These are phyloP conservation scores for Penaeus monodon DNA, from an alignment of 2,888 invertebrate species.

Conservation along the genomic window DNA sequence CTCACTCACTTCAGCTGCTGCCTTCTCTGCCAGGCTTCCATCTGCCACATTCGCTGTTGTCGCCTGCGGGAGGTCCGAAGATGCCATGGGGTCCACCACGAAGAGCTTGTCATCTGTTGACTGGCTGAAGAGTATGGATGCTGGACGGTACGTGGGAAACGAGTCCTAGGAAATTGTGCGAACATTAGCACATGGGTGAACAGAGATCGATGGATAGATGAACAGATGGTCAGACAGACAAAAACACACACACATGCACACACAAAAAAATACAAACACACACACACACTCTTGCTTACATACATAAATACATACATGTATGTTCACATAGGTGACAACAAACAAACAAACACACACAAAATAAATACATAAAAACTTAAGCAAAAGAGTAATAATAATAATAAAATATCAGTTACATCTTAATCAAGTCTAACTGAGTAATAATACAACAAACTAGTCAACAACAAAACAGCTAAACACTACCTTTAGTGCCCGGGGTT, in stretches of 20 bases:
- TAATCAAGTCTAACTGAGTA: too few relatives aligned
- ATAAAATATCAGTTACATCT: too few relatives aligned
- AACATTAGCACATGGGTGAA: background rate
- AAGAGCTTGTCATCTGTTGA: background rate
- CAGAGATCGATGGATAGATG: background rate
- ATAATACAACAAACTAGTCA: background rate
- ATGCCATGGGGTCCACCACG: background rate
- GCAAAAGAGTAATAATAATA: too few relatives aligned
- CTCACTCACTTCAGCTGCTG: background rate
- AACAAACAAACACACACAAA: too few relatives aligned
- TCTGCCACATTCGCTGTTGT: background rate
- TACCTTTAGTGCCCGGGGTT: background rate
- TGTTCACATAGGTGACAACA: too few relatives aligned
- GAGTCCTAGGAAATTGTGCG: slow-evolving; percentile 21
- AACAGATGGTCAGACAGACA: background rate
- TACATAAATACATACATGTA: too few relatives aligned
- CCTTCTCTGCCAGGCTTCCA: background rate
- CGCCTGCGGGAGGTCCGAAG: background rate
- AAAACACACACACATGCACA: too few relatives aligned
- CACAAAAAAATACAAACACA: too few relatives aligned
- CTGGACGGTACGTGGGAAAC: slow-evolving; percentile 30
- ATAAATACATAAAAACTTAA: too few relatives aligned
- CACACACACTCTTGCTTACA: too few relatives aligned
- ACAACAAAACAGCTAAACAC: background rate
- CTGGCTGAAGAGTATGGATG: slow-evolving; percentile 43